Percentiles rank a stretch among this genome's conserved stretches.
Conservation (phyloP, 1,140 invertebrate species). For the Lysiphlebus fabarum region DNA sequence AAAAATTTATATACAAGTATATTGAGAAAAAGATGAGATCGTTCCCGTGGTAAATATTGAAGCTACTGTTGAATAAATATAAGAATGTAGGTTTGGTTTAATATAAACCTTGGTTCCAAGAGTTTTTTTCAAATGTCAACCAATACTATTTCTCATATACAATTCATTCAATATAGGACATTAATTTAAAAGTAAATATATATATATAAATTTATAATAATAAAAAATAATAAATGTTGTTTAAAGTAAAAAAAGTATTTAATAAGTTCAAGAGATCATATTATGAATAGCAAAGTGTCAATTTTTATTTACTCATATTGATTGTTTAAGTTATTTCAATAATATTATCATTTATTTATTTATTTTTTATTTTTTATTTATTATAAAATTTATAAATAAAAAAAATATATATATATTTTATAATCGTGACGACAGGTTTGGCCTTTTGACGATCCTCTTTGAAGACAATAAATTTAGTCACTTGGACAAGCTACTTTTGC, state of each 20-base stretch:
- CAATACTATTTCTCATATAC: conserved; percentile 16
- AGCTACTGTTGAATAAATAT: conserved; percentile 21
- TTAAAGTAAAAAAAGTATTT: no score
- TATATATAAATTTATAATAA: no score
- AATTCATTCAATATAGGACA: not conserved
- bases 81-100: conserved; percentile 48
- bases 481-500: conserved; percentile 5
- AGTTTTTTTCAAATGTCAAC: conserved; percentile 39
- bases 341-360: no score
- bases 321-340: no score
- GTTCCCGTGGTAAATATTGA: conserved; percentile 14
- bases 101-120: conserved; percentile 15
- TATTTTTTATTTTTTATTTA: no score
- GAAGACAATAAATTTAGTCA: conserved; percentile 10
- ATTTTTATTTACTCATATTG: conserved; percentile 17
- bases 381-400: no score
- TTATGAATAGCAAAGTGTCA: conserved; percentile 16
- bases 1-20: no score
- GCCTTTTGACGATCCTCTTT: conserved; percentile 15
- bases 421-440: conserved; percentile 8
- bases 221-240: no score
- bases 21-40: conserved; percentile 5
- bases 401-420: no score
- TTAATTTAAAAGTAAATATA: not conserved
- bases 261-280: conserved; percentile 39